Evolutionary conservation across 2,113 vertebrate species (phyloP), one percentile per base, ranked within the genome.

Genomic region (Anser brachyrhynchus): DNA sequence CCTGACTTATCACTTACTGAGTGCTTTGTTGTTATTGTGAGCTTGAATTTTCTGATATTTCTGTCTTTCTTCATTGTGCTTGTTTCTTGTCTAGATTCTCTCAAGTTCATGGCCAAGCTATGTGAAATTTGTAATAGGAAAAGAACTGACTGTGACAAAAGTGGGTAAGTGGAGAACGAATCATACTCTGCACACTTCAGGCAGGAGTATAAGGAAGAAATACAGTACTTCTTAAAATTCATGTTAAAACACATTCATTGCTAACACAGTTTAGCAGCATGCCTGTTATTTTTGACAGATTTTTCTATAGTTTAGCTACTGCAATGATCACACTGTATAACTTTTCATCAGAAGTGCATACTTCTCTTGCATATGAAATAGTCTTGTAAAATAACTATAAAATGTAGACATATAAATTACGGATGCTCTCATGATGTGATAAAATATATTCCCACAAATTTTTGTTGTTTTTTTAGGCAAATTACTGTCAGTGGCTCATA

Each of bases 131-230:
- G 33, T 77, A 89, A 52, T 31, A 61, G 41, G 73, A 76, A 72
- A 84, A 93, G 54, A 23, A 37, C 73, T 20, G 54, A 87, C 71
- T 87, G 14, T 6, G 41, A 74, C 52, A 79, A 70, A 95, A 82
- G 57, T 26, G 51, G 25, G 52, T 65, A 76, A 93, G 61, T n/a
- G 39, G 28, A 87, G 87, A 92, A 82, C 62, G 84, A 95, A 93
- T 90, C 58, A 76, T 9, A 49, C 67, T 64, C 55, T 51, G 55
- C 43, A 84, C 92, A 78, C 12, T 76, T 57, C 76, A 89, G 80
- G 33, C 72, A 90, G 67, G 55, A 70, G 69, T 93, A 46, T 59
- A 59, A 81, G 22, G 62, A 84, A 88, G 72, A 92, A 94, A 64
- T 65, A 74, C 23, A 26, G 25, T 28, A 23, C 31, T 73, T 55